Percentiles rank a stretch among this genome's conserved stretches.
Evolutionary conservation across 2,888 invertebrate genomes (phyloP).

Genomic region (Agrypnus murinus): DNA sequence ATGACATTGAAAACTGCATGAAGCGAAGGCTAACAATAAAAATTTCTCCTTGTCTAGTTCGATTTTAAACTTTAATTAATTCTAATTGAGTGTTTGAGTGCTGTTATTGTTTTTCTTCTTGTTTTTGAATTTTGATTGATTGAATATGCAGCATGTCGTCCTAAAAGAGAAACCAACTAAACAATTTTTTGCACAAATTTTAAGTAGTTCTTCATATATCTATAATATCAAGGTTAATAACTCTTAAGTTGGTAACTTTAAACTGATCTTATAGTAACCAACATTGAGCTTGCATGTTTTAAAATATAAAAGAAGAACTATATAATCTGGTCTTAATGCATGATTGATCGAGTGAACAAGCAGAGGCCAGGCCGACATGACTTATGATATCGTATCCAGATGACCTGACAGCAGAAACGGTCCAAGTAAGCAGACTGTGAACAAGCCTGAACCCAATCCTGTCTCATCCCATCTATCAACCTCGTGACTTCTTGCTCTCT

Average conservation of each 20-base stretch:
- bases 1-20: no score
- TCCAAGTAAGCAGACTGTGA: slow-evolving; percentile 52
- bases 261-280: slow-evolving; percentile 35
- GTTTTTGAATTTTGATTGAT: no score
- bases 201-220: slow-evolving; percentile 24
- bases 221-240: slow-evolving; percentile 40
- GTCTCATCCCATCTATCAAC: slow-evolving; percentile 43
- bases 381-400: slow-evolving; percentile 49
- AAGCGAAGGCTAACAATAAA: no score
- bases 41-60: no score
- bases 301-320: slow-evolving; percentile 46
- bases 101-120: no score
- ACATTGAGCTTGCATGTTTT: slow-evolving; percentile 44
- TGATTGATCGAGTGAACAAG: slow-evolving; percentile 51
- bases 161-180: no score
- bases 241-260: slow-evolving; percentile 39
- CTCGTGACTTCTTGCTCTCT: slow-evolving; percentile 30
- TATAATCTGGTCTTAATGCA: slow-evolving; percentile 52
- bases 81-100: no score
- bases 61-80: no score
- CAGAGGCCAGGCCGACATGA: slow-evolving; percentile 50
- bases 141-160: no score
- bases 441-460: slow-evolving; percentile 49
- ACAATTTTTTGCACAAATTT: neutral
- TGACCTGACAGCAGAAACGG: slow-evolving; percentile 52